phyloP scores from a whole-genome alignment of 2,113 vertebrate species.

The Grallaria varia region DNA sequence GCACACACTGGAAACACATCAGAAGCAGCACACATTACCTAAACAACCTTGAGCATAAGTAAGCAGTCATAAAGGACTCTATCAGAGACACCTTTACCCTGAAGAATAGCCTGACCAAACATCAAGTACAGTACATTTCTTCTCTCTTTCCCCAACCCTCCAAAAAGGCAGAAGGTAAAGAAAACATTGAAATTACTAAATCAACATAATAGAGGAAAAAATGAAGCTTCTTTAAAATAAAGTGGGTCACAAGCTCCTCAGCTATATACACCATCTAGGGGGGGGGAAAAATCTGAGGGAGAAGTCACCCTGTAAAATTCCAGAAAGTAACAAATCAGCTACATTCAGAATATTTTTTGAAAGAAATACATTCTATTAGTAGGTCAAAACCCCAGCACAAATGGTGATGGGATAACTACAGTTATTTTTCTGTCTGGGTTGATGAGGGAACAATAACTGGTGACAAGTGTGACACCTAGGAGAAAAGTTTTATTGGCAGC shows the following conservation, averaged over 20 bases:
- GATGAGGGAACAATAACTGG: background rate
- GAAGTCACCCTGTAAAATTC: background rate
- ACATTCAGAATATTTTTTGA: background rate
- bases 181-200: background rate
- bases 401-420: conserved; percentile 32
- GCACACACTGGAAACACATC: background rate
- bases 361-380: background rate
- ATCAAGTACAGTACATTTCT: background rate
- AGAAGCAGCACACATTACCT: background rate
- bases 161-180: background rate
- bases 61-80: background rate
- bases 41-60: background rate
- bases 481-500: conserved; percentile 15
- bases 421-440: conserved; percentile 38
- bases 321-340: background rate
- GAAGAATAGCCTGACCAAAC: background rate
- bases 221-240: background rate
- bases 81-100: background rate
- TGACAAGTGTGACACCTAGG: background rate
- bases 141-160: background rate
- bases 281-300: background rate
- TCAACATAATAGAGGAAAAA: background rate
- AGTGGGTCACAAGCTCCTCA: background rate
- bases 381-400: conserved; percentile 1
- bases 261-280: background rate